Evolutionary conservation across 1,140 invertebrate genomes (phyloP), one percentile per base, ranked within the genome.

Genomic region (Lucilia cuprina): DNA sequence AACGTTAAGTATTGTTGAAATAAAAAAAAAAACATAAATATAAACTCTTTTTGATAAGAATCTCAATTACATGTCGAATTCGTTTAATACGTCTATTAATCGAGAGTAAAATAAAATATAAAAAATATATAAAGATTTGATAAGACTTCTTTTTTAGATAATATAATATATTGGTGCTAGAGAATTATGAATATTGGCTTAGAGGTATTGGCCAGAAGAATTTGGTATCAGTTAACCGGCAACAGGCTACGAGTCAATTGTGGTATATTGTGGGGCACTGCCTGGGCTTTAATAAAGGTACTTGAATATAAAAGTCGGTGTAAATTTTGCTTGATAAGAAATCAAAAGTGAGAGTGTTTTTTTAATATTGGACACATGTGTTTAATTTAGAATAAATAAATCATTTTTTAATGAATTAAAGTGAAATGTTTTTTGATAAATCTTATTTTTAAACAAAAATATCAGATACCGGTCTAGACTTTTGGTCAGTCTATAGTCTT

Each of bases 161-260:
- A 3, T 30, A 30, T 2, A 30, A 30, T 2, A 30, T 30, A 30
- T 30, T 60, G 50, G 8, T 60, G 55, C 14, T 60, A 7, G 13
- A 17, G 13, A n/a, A 60, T n/a, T n/a, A 17, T 17, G 13, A n/a
- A 21, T 70, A 10, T 17, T 49, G 41, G 12, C 47, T 50, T 80
- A 47, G 77, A 80, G 19, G 41, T 50, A 21, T 25, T 80, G 19
- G 77, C 77, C 77, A 21, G 77, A 13, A 47, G 77, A 21, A 25
- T 80, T 19, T 80, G n/a, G 41, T 49, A 80, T 80, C 77, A 80
- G 77, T 80, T 80, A 80, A 80, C 77, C 19, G 77, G 77, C 77
- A 80, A 25, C 47, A 12, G 77, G 77, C 77, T 80, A 80, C n/a
- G 77, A 21, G 77, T 80, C 8, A 80, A 80, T 80, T 80, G 77